phyloP scores from a whole-genome alignment of 1,140 invertebrate genomes.

The Nautilus pompilius region DNA sequence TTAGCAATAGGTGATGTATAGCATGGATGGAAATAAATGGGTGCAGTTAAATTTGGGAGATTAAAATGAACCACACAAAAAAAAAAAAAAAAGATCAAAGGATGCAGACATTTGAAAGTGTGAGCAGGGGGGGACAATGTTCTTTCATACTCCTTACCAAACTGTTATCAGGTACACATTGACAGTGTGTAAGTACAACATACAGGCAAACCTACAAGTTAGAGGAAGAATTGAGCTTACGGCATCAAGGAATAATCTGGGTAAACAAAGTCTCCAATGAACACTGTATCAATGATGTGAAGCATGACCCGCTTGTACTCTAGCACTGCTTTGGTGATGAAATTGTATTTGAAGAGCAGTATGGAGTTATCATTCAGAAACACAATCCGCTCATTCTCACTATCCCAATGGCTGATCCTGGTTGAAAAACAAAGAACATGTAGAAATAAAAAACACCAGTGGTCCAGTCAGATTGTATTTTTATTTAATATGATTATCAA shows the following conservation, averaged over 20 bases:
- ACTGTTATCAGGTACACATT: too few species aligned
- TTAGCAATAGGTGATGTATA: neutral
- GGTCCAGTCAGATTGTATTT: neutral
- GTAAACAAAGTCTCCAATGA: constrained; percentile 74
- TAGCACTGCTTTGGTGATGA: constrained; percentile 72
- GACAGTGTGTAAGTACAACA: too few species aligned
- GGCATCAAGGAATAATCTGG: constrained; percentile 73
- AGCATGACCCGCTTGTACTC: constrained; percentile 68
- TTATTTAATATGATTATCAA: neutral
- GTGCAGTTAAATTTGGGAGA: too few species aligned
- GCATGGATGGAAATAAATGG: too few species aligned
- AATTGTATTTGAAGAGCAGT: constrained; percentile 77
- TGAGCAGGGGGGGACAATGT: too few species aligned
- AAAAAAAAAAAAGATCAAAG: too few species aligned
- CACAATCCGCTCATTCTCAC: constrained; percentile 77
- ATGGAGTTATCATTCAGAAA: constrained; percentile 69
- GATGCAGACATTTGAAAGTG: too few species aligned
- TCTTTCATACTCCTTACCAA: too few species aligned
- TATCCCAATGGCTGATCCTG: constrained; percentile 79
- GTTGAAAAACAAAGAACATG: constrained; percentile 4
- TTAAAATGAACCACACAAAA: too few species aligned
- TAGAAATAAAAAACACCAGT: neutral
- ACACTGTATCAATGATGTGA: constrained; percentile 67
- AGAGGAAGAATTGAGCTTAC: too few species aligned
- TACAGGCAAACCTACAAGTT: too few species aligned